These are phyloP conservation scores for rat (Rattus norvegicus) DNA, from an alignment of 2,113 vertebrate genomes.

Conservation along the genomic window DNA sequence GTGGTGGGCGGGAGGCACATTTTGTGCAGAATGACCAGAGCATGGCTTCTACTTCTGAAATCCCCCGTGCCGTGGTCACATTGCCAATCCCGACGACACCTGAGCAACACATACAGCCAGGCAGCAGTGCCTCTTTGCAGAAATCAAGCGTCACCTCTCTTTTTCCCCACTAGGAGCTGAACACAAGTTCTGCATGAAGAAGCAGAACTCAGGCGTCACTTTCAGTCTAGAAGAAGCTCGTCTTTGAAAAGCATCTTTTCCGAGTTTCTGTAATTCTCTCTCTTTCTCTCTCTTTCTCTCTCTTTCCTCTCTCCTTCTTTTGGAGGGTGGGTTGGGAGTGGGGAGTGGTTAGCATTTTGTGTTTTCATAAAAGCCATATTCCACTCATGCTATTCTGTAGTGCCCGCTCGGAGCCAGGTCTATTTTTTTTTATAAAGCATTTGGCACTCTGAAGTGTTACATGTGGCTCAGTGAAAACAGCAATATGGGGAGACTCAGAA, in stretches of 20 bases:
- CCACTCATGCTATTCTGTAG: background rate
- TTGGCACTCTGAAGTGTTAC: constrained; percentile 72
- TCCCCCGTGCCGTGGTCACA: fast-evolving
- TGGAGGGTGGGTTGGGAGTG: background rate
- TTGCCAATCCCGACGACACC: fast-evolving
- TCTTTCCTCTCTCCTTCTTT: background rate
- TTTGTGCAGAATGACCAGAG: background rate
- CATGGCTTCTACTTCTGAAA: fast-evolving
- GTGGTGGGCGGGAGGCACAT: background rate
- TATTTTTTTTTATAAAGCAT: constrained; percentile 64
- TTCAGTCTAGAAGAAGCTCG: background rate
- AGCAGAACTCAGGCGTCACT: fast-evolving
- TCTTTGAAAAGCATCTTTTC: background rate
- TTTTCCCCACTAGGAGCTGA: background rate
- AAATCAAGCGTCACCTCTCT: fast-evolving
- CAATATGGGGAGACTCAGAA: constrained; percentile 73
- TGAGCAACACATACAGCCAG: fast-evolving
- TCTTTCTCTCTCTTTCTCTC: too few relatives aligned
- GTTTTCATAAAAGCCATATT: constrained; percentile 71
- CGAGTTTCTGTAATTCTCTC: background rate
- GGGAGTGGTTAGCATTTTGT: constrained; percentile 51
- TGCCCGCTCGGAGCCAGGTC: constrained; percentile 62
- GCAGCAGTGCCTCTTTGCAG: fast-evolving
- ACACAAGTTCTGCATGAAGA: background rate
- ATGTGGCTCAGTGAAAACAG: constrained; percentile 76